These are phyloP conservation scores for Nylanderia fulva DNA, from an alignment of 1,140 invertebrate genomes.

Conservation along the genomic window DNA sequence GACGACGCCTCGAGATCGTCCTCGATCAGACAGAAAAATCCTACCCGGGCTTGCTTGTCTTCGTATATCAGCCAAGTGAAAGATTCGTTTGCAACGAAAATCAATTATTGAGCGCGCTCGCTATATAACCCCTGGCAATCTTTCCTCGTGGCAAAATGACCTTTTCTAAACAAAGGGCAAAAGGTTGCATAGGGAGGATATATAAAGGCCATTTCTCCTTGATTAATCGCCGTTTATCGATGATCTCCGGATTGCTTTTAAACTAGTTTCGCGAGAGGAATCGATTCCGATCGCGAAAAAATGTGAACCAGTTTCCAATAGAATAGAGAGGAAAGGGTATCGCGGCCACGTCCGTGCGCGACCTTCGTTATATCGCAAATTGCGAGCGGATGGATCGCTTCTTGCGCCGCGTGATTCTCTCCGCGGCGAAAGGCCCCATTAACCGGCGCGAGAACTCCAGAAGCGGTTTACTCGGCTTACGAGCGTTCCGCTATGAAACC, in stretches of 20 bases:
- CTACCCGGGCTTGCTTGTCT: background rate
- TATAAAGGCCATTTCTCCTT: conserved; percentile 30
- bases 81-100: conserved; percentile 3
- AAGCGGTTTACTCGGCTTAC: conserved; percentile 30
- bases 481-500: conserved; percentile 6
- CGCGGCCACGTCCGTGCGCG: conserved; percentile 50
- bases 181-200: conserved; percentile 21
- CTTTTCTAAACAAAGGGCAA: conserved; percentile 37
- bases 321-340: conserved; percentile 55
- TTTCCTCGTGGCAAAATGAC: background rate
- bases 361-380: conserved; percentile 61
- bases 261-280: conserved; percentile 45
- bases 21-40: conserved; percentile 35
- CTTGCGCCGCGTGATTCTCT: conserved; percentile 29
- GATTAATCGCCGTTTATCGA: conserved; percentile 58
- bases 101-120: conserved; percentile 35
- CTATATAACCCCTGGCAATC: background rate
- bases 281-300: conserved; percentile 51
- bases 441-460: conserved; percentile 6
- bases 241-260: conserved; percentile 45
- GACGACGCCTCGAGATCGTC: conserved; percentile 45
- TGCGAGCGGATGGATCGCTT: conserved; percentile 46
- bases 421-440: conserved; percentile 38
- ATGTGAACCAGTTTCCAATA: conserved; percentile 58
- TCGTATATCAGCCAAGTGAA: background rate